These are phyloP conservation scores for Phyllopteryx taeniolatus DNA, from an alignment of 2,113 vertebrate genomes.

Conservation along the genomic window DNA sequence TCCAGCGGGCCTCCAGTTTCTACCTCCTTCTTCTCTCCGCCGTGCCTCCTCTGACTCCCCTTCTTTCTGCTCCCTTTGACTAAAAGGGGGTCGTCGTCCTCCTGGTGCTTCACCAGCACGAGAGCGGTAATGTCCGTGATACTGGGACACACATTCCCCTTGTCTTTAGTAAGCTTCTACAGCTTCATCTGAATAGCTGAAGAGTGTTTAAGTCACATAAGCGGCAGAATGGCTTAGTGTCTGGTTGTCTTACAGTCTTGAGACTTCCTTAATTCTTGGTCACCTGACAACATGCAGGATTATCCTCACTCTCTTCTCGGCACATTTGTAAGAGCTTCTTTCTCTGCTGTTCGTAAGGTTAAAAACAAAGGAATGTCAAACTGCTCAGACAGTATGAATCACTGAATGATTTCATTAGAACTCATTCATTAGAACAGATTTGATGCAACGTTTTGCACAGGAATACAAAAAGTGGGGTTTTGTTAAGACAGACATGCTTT, in stretches of 20 bases:
- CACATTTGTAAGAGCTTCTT: slow-evolving; percentile 46
- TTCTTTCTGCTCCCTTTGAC: slow-evolving; percentile 54
- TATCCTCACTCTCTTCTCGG: slow-evolving; percentile 49
- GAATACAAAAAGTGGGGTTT: slow-evolving; percentile 64
- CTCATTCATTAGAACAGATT: slow-evolving; percentile 48
- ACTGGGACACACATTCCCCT: slow-evolving; percentile 60
- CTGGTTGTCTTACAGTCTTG: slow-evolving; percentile 22
- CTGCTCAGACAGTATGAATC: too few relatives aligned
- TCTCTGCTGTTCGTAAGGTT: slow-evolving; percentile 59
- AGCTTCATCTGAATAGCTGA: slow-evolving; percentile 43
- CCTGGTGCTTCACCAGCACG: slow-evolving; percentile 76
- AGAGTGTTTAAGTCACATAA: slow-evolving; percentile 58
- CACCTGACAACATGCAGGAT: slow-evolving; percentile 33
- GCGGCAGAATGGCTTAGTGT: slow-evolving; percentile 46
- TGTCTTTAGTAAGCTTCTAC: slow-evolving; percentile 44
- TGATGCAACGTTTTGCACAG: too few relatives aligned
- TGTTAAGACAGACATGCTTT: slow-evolving; percentile 51
- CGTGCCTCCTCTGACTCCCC: too few relatives aligned
- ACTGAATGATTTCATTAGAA: too few relatives aligned
- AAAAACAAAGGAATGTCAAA: slow-evolving; percentile 45
- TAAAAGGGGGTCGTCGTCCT: slow-evolving; percentile 60
- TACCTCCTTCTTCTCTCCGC: too few relatives aligned
- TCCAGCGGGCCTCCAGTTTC: too few relatives aligned
- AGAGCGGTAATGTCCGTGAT: slow-evolving; percentile 72
- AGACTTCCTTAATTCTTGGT: slow-evolving; percentile 8